phyloP scores from a whole-genome alignment of 2,888 invertebrate species.

The Oscheius sp. region DNA sequence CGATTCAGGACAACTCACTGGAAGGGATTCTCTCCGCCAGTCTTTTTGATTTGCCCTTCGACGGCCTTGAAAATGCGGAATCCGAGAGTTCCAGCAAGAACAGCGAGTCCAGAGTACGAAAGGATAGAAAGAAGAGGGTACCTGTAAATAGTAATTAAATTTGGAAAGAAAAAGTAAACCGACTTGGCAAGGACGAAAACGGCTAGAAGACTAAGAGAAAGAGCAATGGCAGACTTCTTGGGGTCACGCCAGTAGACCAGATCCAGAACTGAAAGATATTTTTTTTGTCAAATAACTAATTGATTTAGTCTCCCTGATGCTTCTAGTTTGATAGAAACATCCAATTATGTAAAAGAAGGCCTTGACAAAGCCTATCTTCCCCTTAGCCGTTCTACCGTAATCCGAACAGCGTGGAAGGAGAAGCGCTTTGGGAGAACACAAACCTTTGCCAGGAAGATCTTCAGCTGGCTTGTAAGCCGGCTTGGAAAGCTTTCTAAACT shows the following conservation, averaged over 20 bases:
- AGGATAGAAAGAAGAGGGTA: constrained; percentile 76
- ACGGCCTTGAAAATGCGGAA: constrained; percentile 77
- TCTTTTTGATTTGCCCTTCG: constrained; percentile 78
- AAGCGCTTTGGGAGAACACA: neutral
- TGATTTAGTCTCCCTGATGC: neutral
- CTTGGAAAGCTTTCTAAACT: constrained; percentile 42
- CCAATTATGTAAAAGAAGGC: neutral
- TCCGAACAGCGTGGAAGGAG: neutral
- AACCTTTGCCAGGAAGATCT: constrained; percentile 66
- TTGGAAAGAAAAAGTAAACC: neutral
- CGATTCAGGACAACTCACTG: constrained; percentile 78
- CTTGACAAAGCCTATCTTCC: neutral
- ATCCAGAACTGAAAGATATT: constrained; percentile 60
- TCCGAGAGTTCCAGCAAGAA: constrained; percentile 85
- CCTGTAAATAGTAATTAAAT: constrained; percentile 25
- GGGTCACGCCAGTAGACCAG: constrained; percentile 97
- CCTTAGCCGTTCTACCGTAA: too few relatives aligned
- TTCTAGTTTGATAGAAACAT: too few relatives aligned
- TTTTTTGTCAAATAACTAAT: neutral
- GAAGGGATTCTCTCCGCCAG: constrained; percentile 94
- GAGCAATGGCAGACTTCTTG: constrained; percentile 90
- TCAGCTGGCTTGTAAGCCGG: constrained; percentile 61
- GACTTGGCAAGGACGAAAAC: constrained; percentile 88
- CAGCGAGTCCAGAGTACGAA: constrained; percentile 87
- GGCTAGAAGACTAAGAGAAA: constrained; percentile 86